Base-by-base conservation (phyloP, 2,113 vertebrate species). In the Symphodus melops region DNA sequence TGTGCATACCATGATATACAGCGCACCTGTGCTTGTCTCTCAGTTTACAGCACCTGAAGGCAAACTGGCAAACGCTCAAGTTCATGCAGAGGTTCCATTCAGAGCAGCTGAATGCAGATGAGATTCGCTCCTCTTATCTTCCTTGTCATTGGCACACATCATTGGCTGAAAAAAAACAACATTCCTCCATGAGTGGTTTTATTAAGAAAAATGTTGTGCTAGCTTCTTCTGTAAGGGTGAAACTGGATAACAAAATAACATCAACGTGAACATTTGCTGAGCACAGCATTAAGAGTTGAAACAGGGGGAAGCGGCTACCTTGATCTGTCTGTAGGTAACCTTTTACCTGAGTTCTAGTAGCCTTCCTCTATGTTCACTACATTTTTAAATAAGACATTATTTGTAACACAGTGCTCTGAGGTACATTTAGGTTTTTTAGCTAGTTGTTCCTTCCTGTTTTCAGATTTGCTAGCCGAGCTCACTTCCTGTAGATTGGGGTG, bases 41-140 rank as follows among this genome's bases (percentile, higher is more conserved):
- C 23, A 36, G 28, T 63, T 79, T 76, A 79, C 58, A 75, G 62
- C 68, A 86, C 88, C 88, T 89, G 68, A 68, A 82, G 86, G 91
- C 77, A 82, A 83, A 82, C 68, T 86, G 84, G 80, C 79, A 85
- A 71, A 62, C 13, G 16, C 4, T 59, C 60, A 79, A 71, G 91
- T 89, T 91, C 86, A 83, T 33, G 37, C 12, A 84, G 70, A 88
- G 87, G 90, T 83, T 83, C 65, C n/a, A 51, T 36, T 85, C 53
- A 46, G 70, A 86, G 73, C 73, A 88, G 75, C 79, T 91, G 89
- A 91, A 91, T 89, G 83, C 80, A 89, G 76, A 90, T 87, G 64
- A 89, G 81, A 80, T 74, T 82, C 33, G 56, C 64, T 54, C 17
- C 44, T 86, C 79, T 83, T 65, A 77, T 81, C 59, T 74, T 48